Conservation (phyloP, 2,797 vertebrate species). For the Corythornis leucogaster region DNA sequence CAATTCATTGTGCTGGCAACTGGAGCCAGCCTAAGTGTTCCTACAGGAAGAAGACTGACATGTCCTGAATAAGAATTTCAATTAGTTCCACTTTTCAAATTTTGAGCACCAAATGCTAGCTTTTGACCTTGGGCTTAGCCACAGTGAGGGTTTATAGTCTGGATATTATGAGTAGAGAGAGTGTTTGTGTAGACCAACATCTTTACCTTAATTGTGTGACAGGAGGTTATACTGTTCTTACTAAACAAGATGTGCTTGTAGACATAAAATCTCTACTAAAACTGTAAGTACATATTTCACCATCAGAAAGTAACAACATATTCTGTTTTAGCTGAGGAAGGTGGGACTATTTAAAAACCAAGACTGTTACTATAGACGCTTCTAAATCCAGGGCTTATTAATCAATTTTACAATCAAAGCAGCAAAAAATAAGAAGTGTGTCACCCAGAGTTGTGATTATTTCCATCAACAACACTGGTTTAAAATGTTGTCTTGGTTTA, state of each 20-base stretch:
- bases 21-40: background rate
- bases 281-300: background rate
- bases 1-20: background rate
- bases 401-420: constrained; percentile 58
- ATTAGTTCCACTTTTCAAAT: background rate
- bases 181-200: background rate
- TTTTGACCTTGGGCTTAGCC: background rate
- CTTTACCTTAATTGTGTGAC: background rate
- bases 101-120: background rate
- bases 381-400: constrained; percentile 49
- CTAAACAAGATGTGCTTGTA: background rate
- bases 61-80: background rate
- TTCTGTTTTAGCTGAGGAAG: background rate
- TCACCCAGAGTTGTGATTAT: constrained; percentile 34
- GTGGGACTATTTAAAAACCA: background rate
- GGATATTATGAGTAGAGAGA: background rate
- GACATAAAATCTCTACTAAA: background rate
- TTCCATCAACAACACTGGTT: background rate
- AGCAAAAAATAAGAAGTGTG: constrained; percentile 24
- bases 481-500: background rate
- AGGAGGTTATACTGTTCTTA: background rate
- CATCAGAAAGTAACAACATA: background rate
- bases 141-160: background rate
- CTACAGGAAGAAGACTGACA: background rate
- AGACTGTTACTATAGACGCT: background rate